A percentile compares a stretch with the other conserved stretches of the same genome.
Conservation (phyloP, 2,797 vertebrate species). For the Glossophaga mutica region DNA sequence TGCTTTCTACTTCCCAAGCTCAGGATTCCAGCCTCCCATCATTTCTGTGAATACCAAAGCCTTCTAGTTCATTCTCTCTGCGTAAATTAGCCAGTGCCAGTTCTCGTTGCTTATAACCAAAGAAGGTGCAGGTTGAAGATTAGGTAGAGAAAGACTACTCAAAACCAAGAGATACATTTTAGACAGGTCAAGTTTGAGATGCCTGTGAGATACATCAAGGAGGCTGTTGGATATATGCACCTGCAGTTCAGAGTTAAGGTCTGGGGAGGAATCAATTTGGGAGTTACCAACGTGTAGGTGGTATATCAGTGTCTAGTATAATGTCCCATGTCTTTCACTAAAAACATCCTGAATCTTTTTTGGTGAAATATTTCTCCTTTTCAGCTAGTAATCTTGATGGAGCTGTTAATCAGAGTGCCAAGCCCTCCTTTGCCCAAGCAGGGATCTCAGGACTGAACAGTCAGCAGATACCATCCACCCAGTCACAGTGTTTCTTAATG, state of each 20-base stretch:
- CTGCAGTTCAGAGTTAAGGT: not conserved
- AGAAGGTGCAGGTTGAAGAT: not conserved
- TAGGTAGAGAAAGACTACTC: not conserved
- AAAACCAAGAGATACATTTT: not conserved
- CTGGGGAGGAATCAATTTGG: not conserved
- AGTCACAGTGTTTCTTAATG: not conserved
- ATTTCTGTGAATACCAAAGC: not conserved
- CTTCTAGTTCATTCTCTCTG: not conserved
- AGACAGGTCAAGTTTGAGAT: not conserved
- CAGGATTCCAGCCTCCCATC: not conserved
- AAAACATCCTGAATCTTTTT: not conserved
- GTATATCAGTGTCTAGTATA: not conserved
- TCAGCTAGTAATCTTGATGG: not conserved
- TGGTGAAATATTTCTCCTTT: not conserved
- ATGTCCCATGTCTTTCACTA: not conserved
- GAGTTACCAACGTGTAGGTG: not conserved
- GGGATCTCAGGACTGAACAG: not conserved
- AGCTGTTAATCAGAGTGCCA: not conserved
- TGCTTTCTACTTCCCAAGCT: not conserved
- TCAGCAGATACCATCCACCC: not conserved
- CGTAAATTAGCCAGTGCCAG: not conserved
- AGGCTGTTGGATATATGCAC: not conserved
- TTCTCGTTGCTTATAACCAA: not conserved
- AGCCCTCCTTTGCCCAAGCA: not conserved
- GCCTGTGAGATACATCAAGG: not conserved